Percentiles rank a stretch among this genome's conserved stretches.
phyloP scores from a whole-genome alignment of 2,888 invertebrate genomes.

The Acanthosepion esculentum region DNA sequence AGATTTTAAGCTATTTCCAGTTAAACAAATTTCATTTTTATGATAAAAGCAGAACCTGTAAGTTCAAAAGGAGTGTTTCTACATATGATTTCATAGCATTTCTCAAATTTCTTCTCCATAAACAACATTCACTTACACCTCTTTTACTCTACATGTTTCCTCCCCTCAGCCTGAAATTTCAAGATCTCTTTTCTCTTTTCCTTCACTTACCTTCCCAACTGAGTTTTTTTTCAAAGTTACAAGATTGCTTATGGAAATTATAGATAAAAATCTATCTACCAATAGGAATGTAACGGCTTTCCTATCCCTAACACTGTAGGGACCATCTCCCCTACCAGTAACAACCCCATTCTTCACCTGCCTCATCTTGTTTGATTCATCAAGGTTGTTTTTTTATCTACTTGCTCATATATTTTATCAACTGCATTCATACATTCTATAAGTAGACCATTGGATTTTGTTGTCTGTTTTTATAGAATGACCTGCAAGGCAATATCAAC shows the following conservation, averaged over 20 bases:
- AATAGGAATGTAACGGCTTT: background rate
- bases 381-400: background rate
- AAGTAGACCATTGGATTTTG: background rate
- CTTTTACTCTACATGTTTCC: background rate
- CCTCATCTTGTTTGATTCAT: background rate
- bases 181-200: background rate
- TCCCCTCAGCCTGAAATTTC: background rate
- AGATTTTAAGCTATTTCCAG: background rate
- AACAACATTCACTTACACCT: no score
- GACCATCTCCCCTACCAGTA: background rate
- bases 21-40: background rate
- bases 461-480: background rate
- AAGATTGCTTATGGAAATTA: constrained; percentile 4
- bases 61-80: no score
- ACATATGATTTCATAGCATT: no score
- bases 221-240: background rate
- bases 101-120: no score
- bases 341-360: background rate
- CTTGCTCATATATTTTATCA: background rate
- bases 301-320: background rate
- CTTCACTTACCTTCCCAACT: background rate
- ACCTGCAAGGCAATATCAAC: background rate
- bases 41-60: background rate
- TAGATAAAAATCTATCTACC: constrained; percentile 33
- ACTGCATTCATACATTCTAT: background rate